Evolutionary conservation across 1,140 invertebrate species (phyloP).

Genomic region (Ceratosolen fusciceps): DNA sequence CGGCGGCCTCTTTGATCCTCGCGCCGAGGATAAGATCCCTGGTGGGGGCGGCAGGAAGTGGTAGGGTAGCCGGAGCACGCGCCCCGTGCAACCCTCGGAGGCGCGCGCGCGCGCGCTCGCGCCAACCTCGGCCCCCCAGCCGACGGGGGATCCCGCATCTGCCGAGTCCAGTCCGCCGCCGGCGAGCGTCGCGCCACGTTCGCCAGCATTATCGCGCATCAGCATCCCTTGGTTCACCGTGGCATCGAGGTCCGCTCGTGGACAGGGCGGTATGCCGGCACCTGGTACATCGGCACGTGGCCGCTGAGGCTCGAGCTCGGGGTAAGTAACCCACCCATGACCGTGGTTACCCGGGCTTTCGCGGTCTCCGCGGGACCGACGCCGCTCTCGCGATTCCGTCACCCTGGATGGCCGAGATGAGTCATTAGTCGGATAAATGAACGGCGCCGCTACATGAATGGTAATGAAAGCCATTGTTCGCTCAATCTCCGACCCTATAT

Average conservation of each 20-base stretch:
- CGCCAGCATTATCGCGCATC: conserved; percentile 46
- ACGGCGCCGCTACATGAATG: conserved; percentile 53
- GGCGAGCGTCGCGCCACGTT: conserved; percentile 59
- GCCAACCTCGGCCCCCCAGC: conserved; percentile 52
- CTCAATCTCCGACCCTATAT: no score
- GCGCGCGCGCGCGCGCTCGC: conserved; percentile 4
- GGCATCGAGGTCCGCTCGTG: neutral
- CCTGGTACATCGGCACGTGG: neutral
- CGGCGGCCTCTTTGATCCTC: neutral
- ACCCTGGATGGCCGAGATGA: conserved; percentile 66
- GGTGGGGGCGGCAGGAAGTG: neutral
- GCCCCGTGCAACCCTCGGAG: neutral
- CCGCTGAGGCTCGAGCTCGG: neutral
- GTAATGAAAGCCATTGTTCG: conserved; percentile 70
- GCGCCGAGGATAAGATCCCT: neutral
- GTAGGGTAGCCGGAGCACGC: neutral
- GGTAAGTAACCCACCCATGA: neutral
- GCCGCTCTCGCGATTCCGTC: conserved; percentile 62
- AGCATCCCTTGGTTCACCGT: conserved; percentile 36
- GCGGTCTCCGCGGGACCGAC: no score
- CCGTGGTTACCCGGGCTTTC: neutral
- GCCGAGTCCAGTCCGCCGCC: conserved; percentile 55
- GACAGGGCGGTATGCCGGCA: neutral
- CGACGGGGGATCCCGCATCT: conserved; percentile 54
- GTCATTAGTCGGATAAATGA: conserved; percentile 60